A percentile compares a stretch with the other conserved stretches of the same genome.
Evolutionary conservation across 2,797 vertebrate genomes (phyloP).

Genomic region (Gadopsis bispinosus): DNA sequence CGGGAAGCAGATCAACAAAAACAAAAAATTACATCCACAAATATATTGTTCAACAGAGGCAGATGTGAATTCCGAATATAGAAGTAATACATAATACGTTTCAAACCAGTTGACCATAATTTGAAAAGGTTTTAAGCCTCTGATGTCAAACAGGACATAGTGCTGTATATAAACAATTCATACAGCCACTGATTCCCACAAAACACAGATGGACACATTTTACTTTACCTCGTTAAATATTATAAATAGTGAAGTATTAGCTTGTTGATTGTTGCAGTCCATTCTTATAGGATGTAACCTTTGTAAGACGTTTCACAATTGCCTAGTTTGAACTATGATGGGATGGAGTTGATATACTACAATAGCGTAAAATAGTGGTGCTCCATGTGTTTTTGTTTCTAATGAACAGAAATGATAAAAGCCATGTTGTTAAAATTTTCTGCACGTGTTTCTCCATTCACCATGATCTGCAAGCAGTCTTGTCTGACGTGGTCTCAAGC

Average conservation of each 20-base stretch:
- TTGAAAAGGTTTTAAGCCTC: not conserved
- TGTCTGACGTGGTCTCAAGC: not conserved
- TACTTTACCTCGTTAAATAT: not conserved
- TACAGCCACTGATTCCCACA: not conserved
- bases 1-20: constrained; percentile 40
- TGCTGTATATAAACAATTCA: not conserved
- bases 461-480: constrained; percentile 7
- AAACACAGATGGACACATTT: not conserved
- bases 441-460: not conserved
- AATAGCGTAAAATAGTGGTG: not conserved
- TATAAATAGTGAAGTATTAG: not conserved
- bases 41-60: not conserved
- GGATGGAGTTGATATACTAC: not conserved
- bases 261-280: not conserved
- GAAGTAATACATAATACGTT: not conserved
- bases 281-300: not conserved
- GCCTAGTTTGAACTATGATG: not conserved
- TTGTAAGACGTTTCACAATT: not conserved
- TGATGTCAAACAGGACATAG: no score
- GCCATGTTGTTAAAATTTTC: not conserved
- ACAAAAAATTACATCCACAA: constrained; percentile 21
- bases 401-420: not conserved
- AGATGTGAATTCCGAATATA: not conserved
- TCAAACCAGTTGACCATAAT: not conserved
- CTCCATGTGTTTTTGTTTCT: not conserved